Conservation (phyloP, 2,888 invertebrate species). For the Heliconius sara region DNA sequence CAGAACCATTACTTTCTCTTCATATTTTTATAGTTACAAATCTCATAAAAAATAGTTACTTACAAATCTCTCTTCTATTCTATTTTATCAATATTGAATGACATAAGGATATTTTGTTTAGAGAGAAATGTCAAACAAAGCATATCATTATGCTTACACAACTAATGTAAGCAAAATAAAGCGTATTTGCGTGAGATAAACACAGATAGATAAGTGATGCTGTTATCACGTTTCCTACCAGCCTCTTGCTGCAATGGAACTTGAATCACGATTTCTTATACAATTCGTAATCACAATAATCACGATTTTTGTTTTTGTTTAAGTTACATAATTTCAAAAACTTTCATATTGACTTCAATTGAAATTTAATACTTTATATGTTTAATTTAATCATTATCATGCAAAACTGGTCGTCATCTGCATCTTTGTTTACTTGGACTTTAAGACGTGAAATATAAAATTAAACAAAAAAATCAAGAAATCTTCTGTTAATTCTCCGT, state of each 20-base stretch:
- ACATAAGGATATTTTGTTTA: neutral
- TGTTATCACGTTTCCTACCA: slow-evolving; percentile 9
- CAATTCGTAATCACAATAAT: neutral
- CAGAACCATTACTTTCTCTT: no score
- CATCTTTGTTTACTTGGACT: neutral
- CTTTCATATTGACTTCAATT: neutral
- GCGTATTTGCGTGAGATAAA: slow-evolving; percentile 15
- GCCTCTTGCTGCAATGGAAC: neutral
- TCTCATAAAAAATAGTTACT: no score
- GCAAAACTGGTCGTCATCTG: neutral
- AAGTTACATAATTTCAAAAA: neutral
- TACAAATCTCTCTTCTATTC: no score
- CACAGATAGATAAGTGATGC: slow-evolving; percentile 5
- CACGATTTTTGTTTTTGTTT: neutral
- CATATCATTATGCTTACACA: slow-evolving; percentile 8
- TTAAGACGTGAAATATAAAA: neutral
- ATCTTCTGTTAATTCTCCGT: no score
- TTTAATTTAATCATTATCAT: neutral
- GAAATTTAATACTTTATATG: neutral
- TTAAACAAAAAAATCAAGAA: no score
- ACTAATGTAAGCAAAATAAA: slow-evolving; percentile 12
- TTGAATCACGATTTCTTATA: neutral
- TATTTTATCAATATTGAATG: neutral
- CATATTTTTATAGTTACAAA: no score
- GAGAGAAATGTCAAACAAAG: slow-evolving; percentile 1